These are phyloP conservation scores for Hemithea aestivaria DNA, from an alignment of 2,888 invertebrate species.

Conservation along the genomic window DNA sequence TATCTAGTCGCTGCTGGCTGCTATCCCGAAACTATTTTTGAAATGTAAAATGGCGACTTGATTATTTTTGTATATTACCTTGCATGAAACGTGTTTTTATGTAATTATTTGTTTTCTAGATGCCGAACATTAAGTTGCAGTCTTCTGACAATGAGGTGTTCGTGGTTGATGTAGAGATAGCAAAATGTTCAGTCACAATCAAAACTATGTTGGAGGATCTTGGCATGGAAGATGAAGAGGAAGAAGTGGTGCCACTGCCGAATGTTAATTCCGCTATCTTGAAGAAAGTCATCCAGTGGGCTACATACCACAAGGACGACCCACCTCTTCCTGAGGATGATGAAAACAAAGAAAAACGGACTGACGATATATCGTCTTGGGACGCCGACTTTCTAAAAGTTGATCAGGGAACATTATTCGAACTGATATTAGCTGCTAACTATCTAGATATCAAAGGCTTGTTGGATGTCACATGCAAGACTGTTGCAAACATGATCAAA, in stretches of 20 bases:
- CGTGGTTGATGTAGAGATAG: constrained; percentile 97
- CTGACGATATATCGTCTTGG: constrained; percentile 99
- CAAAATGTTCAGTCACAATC: constrained; percentile 98
- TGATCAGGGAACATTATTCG: constrained; percentile 97
- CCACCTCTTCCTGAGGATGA: constrained; percentile 97
- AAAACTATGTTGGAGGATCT: constrained; percentile 98
- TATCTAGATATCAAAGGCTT: constrained; percentile 97
- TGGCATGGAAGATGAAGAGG: constrained; percentile 94
- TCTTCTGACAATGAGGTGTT: constrained; percentile 97
- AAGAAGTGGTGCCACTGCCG: constrained; percentile 96
- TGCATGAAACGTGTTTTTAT: constrained; percentile 1
- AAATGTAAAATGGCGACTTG: constrained; percentile 35
- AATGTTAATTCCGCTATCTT: constrained; percentile 98
- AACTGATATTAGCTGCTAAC: constrained; percentile 97
- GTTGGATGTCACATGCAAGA: constrained; percentile 98
- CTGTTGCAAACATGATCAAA: constrained; percentile 99
- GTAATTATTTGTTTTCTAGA: constrained; percentile 69
- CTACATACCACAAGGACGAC: constrained; percentile 96
- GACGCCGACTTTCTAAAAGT: constrained; percentile 99
- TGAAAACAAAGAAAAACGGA: constrained; percentile 98
- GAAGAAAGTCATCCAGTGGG: constrained; percentile 96
- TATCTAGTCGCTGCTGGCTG: constrained; percentile 2
- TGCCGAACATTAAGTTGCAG: constrained; percentile 96
- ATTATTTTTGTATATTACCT: constrained; percentile 18
- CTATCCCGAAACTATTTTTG: constrained; percentile 21